Evolutionary conservation across 35 echinoderm and acorn worm genomes (phyloP).

Genomic region (Anneissia japonica): DNA sequence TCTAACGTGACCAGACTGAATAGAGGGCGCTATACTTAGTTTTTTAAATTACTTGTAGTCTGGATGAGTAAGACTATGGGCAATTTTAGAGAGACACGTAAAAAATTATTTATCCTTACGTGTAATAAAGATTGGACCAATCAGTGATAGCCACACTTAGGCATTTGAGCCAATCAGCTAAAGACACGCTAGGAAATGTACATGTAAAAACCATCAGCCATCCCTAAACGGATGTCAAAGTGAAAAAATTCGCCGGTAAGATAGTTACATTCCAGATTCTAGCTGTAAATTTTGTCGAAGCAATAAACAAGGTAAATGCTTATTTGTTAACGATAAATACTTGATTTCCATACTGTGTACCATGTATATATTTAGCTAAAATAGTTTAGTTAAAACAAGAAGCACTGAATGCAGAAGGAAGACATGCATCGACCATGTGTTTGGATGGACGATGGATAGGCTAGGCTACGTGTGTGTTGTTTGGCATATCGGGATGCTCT

Average conservation of each 20-base stretch:
- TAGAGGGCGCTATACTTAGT: background rate
- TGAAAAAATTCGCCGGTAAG: background rate
- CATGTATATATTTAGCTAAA: no score
- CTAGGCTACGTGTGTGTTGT: no score
- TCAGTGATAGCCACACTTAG: background rate
- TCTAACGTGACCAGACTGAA: background rate
- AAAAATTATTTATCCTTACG: background rate
- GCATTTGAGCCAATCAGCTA: background rate
- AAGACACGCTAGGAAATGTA: background rate
- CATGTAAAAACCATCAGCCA: background rate
- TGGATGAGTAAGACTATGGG: background rate
- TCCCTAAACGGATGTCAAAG: background rate
- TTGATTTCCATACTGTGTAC: no score
- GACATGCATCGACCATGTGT: no score
- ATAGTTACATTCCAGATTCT: no score
- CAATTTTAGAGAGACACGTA: background rate
- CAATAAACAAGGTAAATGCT: no score
- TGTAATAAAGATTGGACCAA: slow-evolving; percentile 1
- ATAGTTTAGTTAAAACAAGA: no score
- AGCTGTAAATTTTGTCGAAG: no score
- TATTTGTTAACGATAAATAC: no score
- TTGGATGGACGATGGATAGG: no score
- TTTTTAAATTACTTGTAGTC: background rate
- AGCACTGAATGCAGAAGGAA: no score
- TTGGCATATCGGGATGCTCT: no score